A percentile compares a stretch with the other conserved stretches of the same genome.
Conservation (phyloP, 2,113 vertebrate genomes). For the Cynoglossus semilaevis region DNA sequence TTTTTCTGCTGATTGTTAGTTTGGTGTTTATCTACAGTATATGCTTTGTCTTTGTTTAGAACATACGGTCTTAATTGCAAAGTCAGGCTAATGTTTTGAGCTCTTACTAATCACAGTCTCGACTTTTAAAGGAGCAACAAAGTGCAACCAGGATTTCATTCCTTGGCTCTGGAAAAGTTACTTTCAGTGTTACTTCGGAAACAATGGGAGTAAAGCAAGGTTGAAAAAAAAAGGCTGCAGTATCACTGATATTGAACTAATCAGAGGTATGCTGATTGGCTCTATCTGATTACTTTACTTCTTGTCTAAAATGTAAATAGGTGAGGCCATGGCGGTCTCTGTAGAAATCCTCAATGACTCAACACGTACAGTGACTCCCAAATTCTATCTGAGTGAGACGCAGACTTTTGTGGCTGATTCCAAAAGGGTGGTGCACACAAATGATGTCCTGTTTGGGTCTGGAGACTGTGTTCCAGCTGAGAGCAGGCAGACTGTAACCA, state of each 20-base stretch:
- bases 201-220: slow-evolving; percentile 68
- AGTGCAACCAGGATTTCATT: slow-evolving; percentile 57
- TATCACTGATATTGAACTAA: too few species aligned
- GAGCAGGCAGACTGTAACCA: slow-evolving; percentile 34
- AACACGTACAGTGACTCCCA: slow-evolving; percentile 43
- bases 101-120: neutral
- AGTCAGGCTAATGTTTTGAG: neutral
- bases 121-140: slow-evolving; percentile 60
- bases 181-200: slow-evolving; percentile 58
- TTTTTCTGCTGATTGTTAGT: neutral
- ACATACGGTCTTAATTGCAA: too few species aligned
- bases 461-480: slow-evolving; percentile 47
- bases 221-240: slow-evolving; percentile 14
- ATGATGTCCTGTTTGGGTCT: slow-evolving; percentile 44
- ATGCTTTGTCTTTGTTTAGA: too few species aligned
- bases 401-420: slow-evolving; percentile 63
- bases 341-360: slow-evolving; percentile 60
- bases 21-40: too few species aligned
- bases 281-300: neutral
- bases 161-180: slow-evolving; percentile 55
- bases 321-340: slow-evolving; percentile 55
- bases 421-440: slow-evolving; percentile 47
- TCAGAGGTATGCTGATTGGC: neutral
- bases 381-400: slow-evolving; percentile 65
- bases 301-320: slow-evolving; percentile 19